Conservation (phyloP, 1,140 invertebrate genomes). For the Drosophila tani region DNA sequence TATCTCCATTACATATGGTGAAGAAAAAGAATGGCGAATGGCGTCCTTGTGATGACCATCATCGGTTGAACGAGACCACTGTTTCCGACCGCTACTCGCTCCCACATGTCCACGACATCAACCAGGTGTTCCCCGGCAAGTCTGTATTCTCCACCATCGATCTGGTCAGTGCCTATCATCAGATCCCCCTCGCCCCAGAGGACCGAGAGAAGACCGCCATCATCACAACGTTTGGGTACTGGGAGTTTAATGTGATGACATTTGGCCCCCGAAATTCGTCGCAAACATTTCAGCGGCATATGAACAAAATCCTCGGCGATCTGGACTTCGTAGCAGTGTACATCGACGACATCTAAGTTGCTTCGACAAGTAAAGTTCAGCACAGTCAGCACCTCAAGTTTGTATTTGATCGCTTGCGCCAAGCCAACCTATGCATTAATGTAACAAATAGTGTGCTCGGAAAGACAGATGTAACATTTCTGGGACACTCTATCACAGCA, state of each 20-base stretch:
- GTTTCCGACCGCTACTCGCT: too few species aligned
- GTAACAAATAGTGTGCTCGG: neutral
- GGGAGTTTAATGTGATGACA: neutral
- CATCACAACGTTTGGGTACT: too few species aligned
- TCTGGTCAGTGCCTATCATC: too few species aligned
- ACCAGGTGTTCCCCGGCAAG: too few species aligned
- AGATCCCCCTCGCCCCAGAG: too few species aligned
- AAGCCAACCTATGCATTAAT: neutral
- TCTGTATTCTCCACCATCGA: too few species aligned
- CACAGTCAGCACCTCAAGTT: neutral
- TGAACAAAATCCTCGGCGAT: neutral
- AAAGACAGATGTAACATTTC: constrained; percentile 6
- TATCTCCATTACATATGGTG: too few species aligned
- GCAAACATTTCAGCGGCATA: neutral
- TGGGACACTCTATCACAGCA: neutral
- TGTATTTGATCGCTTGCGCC: neutral
- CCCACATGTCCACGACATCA: neutral
- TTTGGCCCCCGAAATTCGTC: neutral
- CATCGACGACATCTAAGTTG: neutral
- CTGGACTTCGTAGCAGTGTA: neutral
- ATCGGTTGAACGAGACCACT: too few species aligned
- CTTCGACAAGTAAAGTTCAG: too few species aligned
- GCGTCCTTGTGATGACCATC: too few species aligned
- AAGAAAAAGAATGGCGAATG: too few species aligned
- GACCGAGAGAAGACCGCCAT: too few species aligned